Percentiles rank a stretch among this genome's conserved stretches.
phyloP scores from a whole-genome alignment of 2,113 vertebrate species.

The Heterotilapia buettikoferi region DNA sequence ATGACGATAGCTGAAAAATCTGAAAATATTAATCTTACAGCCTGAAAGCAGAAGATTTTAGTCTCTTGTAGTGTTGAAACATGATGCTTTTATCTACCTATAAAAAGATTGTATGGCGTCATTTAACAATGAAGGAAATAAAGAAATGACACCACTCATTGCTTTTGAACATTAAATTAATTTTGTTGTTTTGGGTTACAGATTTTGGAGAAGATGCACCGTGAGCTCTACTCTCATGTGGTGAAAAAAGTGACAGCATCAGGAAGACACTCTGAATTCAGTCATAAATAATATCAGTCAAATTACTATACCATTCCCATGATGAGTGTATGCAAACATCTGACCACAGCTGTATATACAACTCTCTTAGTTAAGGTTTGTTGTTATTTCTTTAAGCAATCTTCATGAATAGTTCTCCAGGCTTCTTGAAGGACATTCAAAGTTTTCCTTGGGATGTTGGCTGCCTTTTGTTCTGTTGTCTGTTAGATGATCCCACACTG shows the following conservation, averaged over 20 bases:
- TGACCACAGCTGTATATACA: not conserved
- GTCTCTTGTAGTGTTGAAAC: not conserved
- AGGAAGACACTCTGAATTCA: not conserved
- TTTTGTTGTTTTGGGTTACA: not conserved
- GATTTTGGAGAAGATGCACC: not conserved
- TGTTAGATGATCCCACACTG: not conserved
- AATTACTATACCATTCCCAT: not conserved
- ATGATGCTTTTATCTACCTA: not conserved
- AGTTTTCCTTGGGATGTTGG: not conserved
- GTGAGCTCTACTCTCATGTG: not conserved
- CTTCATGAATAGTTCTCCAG: not conserved
- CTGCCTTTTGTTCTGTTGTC: not conserved
- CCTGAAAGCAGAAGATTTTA: not conserved
- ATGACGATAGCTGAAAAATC: fast-evolving
- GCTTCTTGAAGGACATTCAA: not conserved
- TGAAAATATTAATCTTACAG: not conserved
- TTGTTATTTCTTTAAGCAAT: not conserved
- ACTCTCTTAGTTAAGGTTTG: not conserved
- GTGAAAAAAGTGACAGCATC: not conserved
- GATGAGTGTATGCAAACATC: not conserved
- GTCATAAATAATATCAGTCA: not conserved
- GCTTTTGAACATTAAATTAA: not conserved
- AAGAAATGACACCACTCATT: fast-evolving
- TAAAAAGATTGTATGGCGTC: not conserved
- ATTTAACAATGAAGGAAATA: not conserved